These are phyloP conservation scores for Gasterosteus aculeatus DNA, from an alignment of 2,113 vertebrate genomes.

Conservation along the genomic window DNA sequence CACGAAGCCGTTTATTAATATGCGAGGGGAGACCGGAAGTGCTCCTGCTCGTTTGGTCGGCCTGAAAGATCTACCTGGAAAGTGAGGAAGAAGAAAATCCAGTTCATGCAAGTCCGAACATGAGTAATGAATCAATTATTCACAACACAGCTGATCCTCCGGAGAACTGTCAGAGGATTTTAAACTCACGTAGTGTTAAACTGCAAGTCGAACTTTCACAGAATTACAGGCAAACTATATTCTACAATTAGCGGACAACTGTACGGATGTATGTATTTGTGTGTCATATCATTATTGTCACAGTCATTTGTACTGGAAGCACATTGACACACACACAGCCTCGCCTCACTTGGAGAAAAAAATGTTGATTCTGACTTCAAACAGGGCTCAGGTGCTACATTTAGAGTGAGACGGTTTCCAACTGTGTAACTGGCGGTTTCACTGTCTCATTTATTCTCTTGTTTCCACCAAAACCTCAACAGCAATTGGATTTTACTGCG, in stretches of 20 bases:
- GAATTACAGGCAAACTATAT: background rate
- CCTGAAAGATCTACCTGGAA: background rate
- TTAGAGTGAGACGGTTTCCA: slow-evolving; percentile 66
- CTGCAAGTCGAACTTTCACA: background rate
- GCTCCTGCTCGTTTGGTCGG: background rate
- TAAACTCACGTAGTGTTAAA: background rate
- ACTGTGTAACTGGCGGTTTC: slow-evolving; percentile 70
- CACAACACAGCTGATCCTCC: background rate
- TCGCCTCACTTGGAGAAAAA: slow-evolving; percentile 39
- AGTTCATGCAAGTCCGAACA: slow-evolving; percentile 13
- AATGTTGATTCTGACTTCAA: slow-evolving; percentile 53
- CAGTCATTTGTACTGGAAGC: background rate
- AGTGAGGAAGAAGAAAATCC: slow-evolving; percentile 5
- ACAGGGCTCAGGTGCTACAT: slow-evolving; percentile 53
- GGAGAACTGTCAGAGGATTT: background rate
- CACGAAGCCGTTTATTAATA: background rate
- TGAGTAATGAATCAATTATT: background rate
- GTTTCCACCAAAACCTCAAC: slow-evolving; percentile 64
- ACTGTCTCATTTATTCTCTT: slow-evolving; percentile 59
- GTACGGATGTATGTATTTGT: background rate
- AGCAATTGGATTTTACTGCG: slow-evolving; percentile 46
- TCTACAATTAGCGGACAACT: background rate
- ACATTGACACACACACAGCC: slow-evolving; percentile 1
- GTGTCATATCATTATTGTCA: background rate
- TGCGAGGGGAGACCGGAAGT: background rate